Evolutionary conservation across 92 coral and sea anemone species (phyloP), one percentile per base, ranked within the genome.

Genomic region (Metridium senile): DNA sequence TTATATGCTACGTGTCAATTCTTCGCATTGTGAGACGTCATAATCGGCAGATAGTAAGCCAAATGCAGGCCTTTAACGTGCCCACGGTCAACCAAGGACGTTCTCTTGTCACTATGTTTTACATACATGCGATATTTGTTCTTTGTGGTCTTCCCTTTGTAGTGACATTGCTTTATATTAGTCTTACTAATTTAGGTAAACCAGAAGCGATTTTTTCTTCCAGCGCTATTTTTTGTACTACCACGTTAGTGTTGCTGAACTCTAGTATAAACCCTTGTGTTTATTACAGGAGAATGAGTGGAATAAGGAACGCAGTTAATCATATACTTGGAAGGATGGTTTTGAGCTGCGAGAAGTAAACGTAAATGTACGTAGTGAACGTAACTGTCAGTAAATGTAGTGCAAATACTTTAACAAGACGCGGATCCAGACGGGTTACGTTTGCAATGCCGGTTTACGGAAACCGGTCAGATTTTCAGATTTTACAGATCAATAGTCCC

Each of bases 41-140:
- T 61, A 61, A 61, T 7, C 66, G 66, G 9, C 66, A 61, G 22
- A 61, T 61, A 10, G 28, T 2, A 26, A 61, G 30, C 66, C 66
- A 61, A 61, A 61, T 61, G 66, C 66, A 61, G 33, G 66, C 32
- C 4, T 61, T 61, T 7, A 61, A 61, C 22, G 6, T 61, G 1
- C 66, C 66, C 9, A 29, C 32, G 4, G 6, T 61, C 9, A 61
- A 27, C 4, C 66, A 61, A 61, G 32, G 32, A 7, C 66, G 66
- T 8, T 61, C 66, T 22, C 29, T 61, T 29, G 23, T 61, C 66
- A 61, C 66, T 27, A 61, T 61, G 66, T 61, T 61, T 61, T 22
- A 21, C 2, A 22, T 61, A 10, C 66, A 61, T 61, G 59, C 59
- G 23, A 54, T 54, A 3, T 54, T 54, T 19, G 59, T 54, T 61